Evolutionary conservation across 2,113 vertebrate genomes (phyloP).

Genomic region (Tympanuchus pallidicinctus): DNA sequence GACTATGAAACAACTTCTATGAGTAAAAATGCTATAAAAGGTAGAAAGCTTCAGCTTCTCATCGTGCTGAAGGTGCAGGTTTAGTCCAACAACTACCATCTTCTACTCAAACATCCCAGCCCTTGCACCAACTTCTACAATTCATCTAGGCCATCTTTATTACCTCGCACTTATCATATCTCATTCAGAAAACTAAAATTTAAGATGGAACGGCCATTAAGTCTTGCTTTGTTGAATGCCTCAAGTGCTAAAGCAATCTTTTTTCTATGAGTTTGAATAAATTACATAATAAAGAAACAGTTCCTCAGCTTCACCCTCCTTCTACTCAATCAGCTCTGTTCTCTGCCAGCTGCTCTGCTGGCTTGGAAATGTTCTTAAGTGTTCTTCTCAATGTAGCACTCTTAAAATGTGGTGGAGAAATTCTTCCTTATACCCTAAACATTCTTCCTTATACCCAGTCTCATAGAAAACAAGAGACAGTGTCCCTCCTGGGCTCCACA

Average conservation of each 20-base stretch:
- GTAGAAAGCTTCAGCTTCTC: neutral
- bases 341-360: neutral
- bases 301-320: neutral
- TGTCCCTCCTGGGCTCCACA: neutral
- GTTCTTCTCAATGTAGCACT: neutral
- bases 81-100: neutral
- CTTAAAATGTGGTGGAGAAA: neutral
- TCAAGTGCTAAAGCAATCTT: neutral
- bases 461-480: accelerated
- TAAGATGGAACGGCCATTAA: neutral
- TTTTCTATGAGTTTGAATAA: neutral
- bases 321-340: neutral
- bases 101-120: neutral
- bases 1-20: neutral
- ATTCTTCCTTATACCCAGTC: neutral
- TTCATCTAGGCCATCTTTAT: neutral
- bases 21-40: neutral
- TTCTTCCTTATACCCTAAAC: neutral
- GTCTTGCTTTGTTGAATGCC: neutral
- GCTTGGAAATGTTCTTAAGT: neutral
- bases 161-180: neutral
- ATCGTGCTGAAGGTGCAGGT: neutral
- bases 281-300: neutral
- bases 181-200: neutral
- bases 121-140: neutral